Evolutionary conservation across 2,888 invertebrate genomes (phyloP).

Genomic region (Brenthis hecate): DNA sequence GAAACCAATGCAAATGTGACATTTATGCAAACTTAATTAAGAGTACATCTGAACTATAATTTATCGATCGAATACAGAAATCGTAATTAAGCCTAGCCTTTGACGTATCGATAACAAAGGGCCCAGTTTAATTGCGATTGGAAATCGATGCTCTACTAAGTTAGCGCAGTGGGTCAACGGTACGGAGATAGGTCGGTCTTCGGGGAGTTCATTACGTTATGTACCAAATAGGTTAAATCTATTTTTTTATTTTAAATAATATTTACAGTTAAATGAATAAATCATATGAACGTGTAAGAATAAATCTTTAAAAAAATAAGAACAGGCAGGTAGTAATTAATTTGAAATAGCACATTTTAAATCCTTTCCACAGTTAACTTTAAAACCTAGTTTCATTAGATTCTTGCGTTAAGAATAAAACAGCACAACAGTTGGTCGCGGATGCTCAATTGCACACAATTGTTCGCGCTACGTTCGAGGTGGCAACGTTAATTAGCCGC

Average conservation of each 20-base stretch:
- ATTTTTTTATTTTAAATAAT: too few species aligned
- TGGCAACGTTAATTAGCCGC: slow-evolving; percentile 74
- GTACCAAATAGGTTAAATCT: not conserved
- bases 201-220: not conserved
- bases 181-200: slow-evolving; percentile 1
- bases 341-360: too few species aligned
- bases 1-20: slow-evolving; percentile 41
- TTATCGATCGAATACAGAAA: slow-evolving; percentile 43
- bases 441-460: slow-evolving; percentile 53
- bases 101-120: slow-evolving; percentile 48
- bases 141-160: slow-evolving; percentile 73
- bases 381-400: slow-evolving; percentile 12
- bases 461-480: slow-evolving; percentile 63
- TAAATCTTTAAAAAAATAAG: too few species aligned
- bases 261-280: too few species aligned
- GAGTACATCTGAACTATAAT: slow-evolving; percentile 44
- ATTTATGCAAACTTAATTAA: slow-evolving; percentile 48
- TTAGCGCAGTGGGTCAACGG: slow-evolving; percentile 72
- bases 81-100: slow-evolving; percentile 46
- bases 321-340: too few species aligned
- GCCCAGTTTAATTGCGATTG: slow-evolving; percentile 66
- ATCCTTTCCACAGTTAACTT: slow-evolving; percentile 4
- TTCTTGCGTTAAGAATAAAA: slow-evolving; percentile 20
- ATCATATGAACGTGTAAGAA: too few species aligned
- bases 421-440: slow-evolving; percentile 33